A percentile compares a stretch with the other conserved stretches of the same genome.
Evolutionary conservation across 2,797 vertebrate genomes (phyloP).

Genomic region (Podargus strigoides): DNA sequence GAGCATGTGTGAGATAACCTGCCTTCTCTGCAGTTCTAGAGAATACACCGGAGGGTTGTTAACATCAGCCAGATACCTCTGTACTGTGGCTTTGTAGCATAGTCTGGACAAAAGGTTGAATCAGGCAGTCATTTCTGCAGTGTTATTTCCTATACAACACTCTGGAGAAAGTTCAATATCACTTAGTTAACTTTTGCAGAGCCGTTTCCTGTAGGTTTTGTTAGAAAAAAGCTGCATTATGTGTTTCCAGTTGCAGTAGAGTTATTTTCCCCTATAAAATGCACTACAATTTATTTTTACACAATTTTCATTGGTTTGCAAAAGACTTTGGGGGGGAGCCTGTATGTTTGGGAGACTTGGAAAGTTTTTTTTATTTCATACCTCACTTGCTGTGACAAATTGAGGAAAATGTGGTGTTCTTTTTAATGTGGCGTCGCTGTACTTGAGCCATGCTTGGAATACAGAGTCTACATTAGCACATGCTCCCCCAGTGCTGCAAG

Average conservation of each 20-base stretch:
- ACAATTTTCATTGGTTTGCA: background rate
- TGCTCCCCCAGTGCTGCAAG: rapidly evolving
- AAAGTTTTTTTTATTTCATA: background rate
- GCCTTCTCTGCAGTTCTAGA: background rate
- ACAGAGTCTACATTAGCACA: rapidly evolving
- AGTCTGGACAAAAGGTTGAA: slow-evolving; percentile 38
- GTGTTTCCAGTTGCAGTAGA: slow-evolving; percentile 25
- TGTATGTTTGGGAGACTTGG: background rate
- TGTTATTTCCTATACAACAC: slow-evolving; percentile 6
- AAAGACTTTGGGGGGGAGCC: background rate
- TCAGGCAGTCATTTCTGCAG: background rate
- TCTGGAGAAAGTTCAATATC: slow-evolving; percentile 57
- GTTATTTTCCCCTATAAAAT: slow-evolving; percentile 25
- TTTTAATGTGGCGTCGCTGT: background rate
- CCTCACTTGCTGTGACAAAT: slow-evolving; percentile 19
- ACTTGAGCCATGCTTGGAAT: background rate
- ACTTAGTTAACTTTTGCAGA: slow-evolving; percentile 47
- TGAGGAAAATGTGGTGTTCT: background rate
- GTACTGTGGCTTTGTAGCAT: background rate
- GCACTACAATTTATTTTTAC: background rate
- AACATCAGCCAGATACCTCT: slow-evolving; percentile 24
- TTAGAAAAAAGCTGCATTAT: slow-evolving; percentile 12
- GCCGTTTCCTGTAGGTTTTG: slow-evolving; percentile 37
- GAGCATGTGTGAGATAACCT: slow-evolving; percentile 34
- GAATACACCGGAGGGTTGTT: slow-evolving; percentile 21